Percentiles rank a stretch among this genome's conserved stretches.
Conservation (phyloP, 2,797 vertebrate genomes). For the Gobionotothen gibberifrons region DNA sequence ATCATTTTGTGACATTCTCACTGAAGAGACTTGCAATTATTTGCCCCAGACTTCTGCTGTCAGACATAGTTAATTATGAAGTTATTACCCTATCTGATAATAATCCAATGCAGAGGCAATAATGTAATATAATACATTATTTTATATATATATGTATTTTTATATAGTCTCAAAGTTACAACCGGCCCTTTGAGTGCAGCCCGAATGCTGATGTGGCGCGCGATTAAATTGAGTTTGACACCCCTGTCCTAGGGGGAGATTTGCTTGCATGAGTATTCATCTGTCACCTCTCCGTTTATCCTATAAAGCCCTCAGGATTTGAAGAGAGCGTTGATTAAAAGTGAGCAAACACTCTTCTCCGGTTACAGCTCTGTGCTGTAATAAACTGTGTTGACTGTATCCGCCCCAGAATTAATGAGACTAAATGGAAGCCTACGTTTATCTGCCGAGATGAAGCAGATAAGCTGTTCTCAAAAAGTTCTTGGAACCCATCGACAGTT, state of each 20-base stretch:
- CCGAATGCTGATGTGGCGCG: too few relatives aligned
- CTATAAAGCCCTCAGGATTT: constrained; percentile 66
- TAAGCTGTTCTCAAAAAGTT: constrained; percentile 55
- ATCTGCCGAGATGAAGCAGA: constrained; percentile 44
- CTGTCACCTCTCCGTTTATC: constrained; percentile 37
- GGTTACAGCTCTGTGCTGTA: constrained; percentile 58
- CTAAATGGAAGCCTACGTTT: constrained; percentile 59
- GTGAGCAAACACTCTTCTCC: constrained; percentile 71
- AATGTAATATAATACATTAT: too few relatives aligned
- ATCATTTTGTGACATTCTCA: too few relatives aligned
- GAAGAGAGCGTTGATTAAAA: constrained; percentile 68
- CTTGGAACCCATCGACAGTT: constrained; percentile 12
- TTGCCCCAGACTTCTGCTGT: too few relatives aligned
- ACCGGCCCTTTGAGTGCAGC: too few relatives aligned
- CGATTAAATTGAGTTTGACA: too few relatives aligned
- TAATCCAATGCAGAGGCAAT: too few relatives aligned
- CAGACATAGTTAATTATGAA: too few relatives aligned
- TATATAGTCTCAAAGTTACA: too few relatives aligned
- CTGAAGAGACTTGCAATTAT: too few relatives aligned
- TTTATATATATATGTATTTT: too few relatives aligned
- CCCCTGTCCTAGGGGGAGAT: constrained; percentile 23
- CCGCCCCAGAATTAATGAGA: constrained; percentile 65
- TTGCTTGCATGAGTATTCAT: constrained; percentile 60
- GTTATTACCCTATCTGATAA: too few relatives aligned
- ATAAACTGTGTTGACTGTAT: constrained; percentile 76